Base-by-base conservation (phyloP, 2,797 vertebrate genomes). In the Rhyacichthys aspro region DNA sequence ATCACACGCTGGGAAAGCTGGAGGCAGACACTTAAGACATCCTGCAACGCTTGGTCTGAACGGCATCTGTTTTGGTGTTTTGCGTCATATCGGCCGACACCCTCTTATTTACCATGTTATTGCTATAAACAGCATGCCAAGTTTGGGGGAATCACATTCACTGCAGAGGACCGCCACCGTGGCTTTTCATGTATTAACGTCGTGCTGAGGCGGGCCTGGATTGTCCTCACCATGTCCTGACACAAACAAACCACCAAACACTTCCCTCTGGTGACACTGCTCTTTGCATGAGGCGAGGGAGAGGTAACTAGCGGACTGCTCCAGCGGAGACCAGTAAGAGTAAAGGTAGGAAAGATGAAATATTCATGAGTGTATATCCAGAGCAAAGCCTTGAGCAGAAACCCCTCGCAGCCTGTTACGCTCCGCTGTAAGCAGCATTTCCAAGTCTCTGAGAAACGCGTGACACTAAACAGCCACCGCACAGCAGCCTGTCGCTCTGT, bases 331-430 rank as follows among this genome's bases (percentile, higher is more conserved):
- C 76, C 59, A 43, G 77, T 49, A 76, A 77, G 75, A 74, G 54
- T 61, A 66, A 69, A 81, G 70, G 70, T 63, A 59, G 57, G 59
- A 68, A 36, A 34, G 5, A 84, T 88, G 79, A 89, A 89, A 86
- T 87, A 90, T 89, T 84, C 71, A 88, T 86, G 80, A 78, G 23
- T 47, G 41, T 68, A 57, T 67, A 79, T 82, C 58, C 70, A 67
- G 57, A 55, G 70, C 63, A 68, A 64, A 70, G 73, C 67, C 74
- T 61, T 76, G 70, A 62, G 48, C 65, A 71, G 77, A 84, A 67
- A 56, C 50, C 23, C 58, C 75, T 72, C 56, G 69, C 75, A 73
- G 54, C 68, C 59, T 72, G 73, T 78, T 74, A 64, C 48, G 42
- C 69, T 76, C 23, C 15, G 52, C 52, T 55, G 42, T 66, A 54